These are phyloP conservation scores for Astreopora myriophthalma DNA, from an alignment of 64 coral and sea anemone species.

Conservation along the genomic window DNA sequence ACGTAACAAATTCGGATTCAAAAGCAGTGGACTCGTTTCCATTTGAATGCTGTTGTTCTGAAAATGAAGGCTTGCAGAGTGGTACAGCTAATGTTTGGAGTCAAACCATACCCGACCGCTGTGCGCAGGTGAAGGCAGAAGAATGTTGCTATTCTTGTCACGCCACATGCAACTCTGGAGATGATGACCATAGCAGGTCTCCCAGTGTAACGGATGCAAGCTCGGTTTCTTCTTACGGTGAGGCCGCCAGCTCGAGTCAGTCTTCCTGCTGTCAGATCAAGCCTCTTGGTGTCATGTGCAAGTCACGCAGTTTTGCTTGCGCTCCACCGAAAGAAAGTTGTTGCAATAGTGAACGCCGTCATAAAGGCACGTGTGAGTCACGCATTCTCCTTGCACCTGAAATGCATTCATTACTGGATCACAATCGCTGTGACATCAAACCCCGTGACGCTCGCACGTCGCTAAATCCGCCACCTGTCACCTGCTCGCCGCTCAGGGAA, in stretches of 20 bases:
- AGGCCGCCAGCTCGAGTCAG: background rate
- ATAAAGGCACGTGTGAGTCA: background rate
- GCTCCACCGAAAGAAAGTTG: background rate
- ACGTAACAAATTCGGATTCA: background rate
- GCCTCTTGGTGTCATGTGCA: background rate
- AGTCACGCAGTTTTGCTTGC: background rate
- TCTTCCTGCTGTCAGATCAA: background rate
- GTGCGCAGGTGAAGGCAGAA: background rate
- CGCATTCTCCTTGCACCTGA: background rate
- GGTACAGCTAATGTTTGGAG: background rate
- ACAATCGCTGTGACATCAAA: background rate
- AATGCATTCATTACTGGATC: background rate
- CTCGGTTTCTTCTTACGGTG: background rate
- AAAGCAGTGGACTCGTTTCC: background rate
- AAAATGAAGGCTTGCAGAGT: background rate
- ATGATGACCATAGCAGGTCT: background rate
- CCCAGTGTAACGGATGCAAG: background rate
- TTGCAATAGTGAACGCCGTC: background rate
- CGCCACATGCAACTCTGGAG: background rate
- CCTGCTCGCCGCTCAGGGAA: background rate
- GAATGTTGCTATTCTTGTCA: slow-evolving; percentile 13
- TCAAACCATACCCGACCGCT: background rate
- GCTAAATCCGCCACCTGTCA: background rate
- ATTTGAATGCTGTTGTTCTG: background rate
- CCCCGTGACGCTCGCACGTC: background rate